phyloP scores from a whole-genome alignment of 2,888 invertebrate genomes.

The Protula sp. region DNA sequence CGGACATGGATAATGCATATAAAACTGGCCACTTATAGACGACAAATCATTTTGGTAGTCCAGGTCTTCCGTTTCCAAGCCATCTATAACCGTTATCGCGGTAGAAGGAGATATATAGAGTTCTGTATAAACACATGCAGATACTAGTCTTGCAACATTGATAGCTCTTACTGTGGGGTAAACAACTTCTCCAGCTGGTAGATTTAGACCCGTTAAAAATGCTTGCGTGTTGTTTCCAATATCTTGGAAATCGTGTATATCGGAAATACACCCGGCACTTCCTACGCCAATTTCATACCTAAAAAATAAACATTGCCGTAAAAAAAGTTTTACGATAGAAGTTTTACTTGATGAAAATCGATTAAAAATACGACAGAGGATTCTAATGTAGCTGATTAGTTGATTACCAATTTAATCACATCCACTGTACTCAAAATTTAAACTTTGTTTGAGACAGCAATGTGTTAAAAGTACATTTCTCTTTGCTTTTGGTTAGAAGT shows the following conservation, averaged over 20 bases:
- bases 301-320: no score
- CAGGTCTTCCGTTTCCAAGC: background rate
- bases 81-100: background rate
- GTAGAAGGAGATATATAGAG: background rate
- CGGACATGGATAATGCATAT: background rate
- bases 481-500: no score
- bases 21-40: background rate
- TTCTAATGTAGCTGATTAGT: no score
- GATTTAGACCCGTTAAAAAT: background rate
- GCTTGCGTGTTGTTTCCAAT: background rate
- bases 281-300: background rate
- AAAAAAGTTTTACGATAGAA: no score
- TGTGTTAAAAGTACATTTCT: no score
- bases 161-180: background rate
- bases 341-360: no score
- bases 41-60: constrained; percentile 1
- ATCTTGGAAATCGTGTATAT: background rate
- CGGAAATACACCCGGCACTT: no score
- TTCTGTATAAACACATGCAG: background rate
- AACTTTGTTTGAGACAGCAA: no score
- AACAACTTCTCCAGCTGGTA: background rate
- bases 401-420: no score
- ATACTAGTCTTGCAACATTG: background rate
- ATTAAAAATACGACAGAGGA: no score
- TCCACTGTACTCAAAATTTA: no score